A percentile compares a stretch with the other conserved stretches of the same genome.
These are phyloP conservation scores for Actinopyga echinites DNA, from an alignment of 53 echinoderm and acorn worm species.

Conservation along the genomic window DNA sequence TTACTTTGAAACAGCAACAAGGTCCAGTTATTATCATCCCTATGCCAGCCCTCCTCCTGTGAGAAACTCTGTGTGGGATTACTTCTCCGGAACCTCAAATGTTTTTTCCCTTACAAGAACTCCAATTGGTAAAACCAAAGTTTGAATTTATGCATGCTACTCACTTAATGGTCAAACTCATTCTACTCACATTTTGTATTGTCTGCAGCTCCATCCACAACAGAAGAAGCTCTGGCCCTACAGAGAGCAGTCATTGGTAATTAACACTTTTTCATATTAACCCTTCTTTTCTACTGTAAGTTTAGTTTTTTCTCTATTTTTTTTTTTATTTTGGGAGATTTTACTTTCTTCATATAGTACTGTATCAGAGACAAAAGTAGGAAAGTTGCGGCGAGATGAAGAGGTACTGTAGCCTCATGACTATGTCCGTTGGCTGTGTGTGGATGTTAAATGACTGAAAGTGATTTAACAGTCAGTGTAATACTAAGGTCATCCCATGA, in stretches of 20 bases:
- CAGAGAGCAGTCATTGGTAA: constrained; percentile 92
- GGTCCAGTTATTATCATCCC: constrained; percentile 11
- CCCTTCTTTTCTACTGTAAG: not conserved
- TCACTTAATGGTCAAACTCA: constrained; percentile 20
- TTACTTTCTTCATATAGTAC: too few relatives aligned
- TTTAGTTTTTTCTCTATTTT: too few relatives aligned
- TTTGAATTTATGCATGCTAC: constrained; percentile 15
- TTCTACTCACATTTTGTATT: constrained; percentile 15
- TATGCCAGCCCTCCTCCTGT: not conserved
- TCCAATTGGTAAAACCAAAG: constrained; percentile 3
- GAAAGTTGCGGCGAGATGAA: too few relatives aligned
- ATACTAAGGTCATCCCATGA: too few relatives aligned
- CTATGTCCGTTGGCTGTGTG: too few relatives aligned
- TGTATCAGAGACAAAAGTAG: too few relatives aligned
- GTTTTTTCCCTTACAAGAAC: constrained; percentile 24
- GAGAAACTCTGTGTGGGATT: constrained; percentile 2
- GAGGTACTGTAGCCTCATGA: too few relatives aligned
- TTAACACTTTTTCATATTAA: constrained; percentile 16
- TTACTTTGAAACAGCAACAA: constrained; percentile 14
- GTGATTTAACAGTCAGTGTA: too few relatives aligned
- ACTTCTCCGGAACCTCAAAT: not conserved
- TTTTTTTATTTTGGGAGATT: too few relatives aligned
- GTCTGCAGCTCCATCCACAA: constrained; percentile 54
- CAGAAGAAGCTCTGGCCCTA: constrained; percentile 87
- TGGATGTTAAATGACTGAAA: too few relatives aligned